Evolutionary conservation across 2,113 vertebrate genomes (phyloP).

Genomic region (Cnemophilus loriae): DNA sequence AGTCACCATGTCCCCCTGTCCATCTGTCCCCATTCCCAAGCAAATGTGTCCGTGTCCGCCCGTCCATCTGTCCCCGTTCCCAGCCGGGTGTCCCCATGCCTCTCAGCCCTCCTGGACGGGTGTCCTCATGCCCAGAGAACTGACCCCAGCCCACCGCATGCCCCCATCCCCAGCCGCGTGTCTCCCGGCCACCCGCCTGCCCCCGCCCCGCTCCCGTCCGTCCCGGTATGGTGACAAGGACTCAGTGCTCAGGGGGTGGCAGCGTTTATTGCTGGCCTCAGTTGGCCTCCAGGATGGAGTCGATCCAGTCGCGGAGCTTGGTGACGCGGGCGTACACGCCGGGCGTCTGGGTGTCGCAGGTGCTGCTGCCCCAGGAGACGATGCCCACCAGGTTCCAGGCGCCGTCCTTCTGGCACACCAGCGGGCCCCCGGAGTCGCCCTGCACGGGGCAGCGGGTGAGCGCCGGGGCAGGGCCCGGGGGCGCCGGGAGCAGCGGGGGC

Average conservation of each 20-base stretch:
- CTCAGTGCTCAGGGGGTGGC: not conserved
- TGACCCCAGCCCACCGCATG: fast-evolving
- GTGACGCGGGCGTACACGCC: constrained; percentile 78
- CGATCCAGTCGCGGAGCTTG: constrained; percentile 70
- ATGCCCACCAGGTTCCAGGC: constrained; percentile 82
- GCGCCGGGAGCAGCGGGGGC: fast-evolving
- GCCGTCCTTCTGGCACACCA: constrained; percentile 76
- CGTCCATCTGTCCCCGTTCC: not conserved
- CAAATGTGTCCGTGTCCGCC: no score
- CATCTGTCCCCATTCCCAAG: not conserved
- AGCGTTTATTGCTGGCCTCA: constrained; percentile 17
- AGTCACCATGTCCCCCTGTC: not conserved
- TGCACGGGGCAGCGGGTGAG: constrained; percentile 24
- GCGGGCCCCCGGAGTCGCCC: constrained; percentile 83
- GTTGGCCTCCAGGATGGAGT: constrained; percentile 71
- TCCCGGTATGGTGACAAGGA: not conserved
- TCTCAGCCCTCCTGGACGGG: not conserved
- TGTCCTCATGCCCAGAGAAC: not conserved
- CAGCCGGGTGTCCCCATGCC: not conserved
- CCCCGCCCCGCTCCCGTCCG: fast-evolving
- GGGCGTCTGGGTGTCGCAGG: constrained; percentile 49
- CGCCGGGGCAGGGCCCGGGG: not conserved
- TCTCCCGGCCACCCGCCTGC: not conserved
- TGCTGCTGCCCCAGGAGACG: constrained; percentile 80
- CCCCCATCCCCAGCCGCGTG: fast-evolving